A percentile compares a stretch with the other conserved stretches of the same genome.
Conservation (phyloP, 2,888 invertebrate species). For the Apodemia duryi region DNA sequence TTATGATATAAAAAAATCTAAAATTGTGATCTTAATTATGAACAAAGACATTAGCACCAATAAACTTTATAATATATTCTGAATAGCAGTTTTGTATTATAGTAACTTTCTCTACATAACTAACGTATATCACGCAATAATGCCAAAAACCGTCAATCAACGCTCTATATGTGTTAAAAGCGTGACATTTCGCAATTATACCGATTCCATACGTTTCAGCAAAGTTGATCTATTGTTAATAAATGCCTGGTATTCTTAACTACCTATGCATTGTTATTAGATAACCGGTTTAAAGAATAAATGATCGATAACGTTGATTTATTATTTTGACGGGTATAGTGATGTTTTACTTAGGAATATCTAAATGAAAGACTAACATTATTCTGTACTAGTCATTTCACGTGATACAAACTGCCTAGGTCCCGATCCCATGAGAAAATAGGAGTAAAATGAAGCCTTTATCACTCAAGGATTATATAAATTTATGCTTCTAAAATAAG, state of each 20-base stretch:
- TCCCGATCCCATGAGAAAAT: too few species aligned
- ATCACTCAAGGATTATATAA: too few species aligned
- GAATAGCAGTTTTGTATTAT: background rate
- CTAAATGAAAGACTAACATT: too few species aligned
- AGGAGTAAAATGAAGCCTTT: too few species aligned
- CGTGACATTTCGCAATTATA: conserved; percentile 8
- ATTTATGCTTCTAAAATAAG: too few species aligned
- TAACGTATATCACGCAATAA: conserved; percentile 8
- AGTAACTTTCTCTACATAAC: conserved; percentile 9
- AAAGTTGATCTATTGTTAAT: conserved; percentile 1
- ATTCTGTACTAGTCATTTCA: too few species aligned
- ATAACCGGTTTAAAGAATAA: background rate
- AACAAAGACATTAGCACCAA: background rate
- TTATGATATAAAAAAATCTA: too few species aligned
- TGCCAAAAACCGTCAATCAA: conserved; percentile 12
- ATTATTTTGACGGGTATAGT: too few species aligned
- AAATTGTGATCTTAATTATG: too few species aligned
- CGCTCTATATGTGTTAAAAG: conserved; percentile 12
- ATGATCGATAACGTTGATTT: too few species aligned
- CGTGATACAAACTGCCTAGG: too few species aligned
- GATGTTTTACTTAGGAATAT: too few species aligned
- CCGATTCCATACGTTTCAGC: conserved; percentile 4
- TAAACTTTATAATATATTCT: conserved; percentile 1
- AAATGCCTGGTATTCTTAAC: conserved; percentile 1
- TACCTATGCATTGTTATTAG: background rate